Percentiles rank a stretch among this genome's conserved stretches.
Conservation (phyloP, 2,797 vertebrate species). For the Sardinella longiceps region DNA sequence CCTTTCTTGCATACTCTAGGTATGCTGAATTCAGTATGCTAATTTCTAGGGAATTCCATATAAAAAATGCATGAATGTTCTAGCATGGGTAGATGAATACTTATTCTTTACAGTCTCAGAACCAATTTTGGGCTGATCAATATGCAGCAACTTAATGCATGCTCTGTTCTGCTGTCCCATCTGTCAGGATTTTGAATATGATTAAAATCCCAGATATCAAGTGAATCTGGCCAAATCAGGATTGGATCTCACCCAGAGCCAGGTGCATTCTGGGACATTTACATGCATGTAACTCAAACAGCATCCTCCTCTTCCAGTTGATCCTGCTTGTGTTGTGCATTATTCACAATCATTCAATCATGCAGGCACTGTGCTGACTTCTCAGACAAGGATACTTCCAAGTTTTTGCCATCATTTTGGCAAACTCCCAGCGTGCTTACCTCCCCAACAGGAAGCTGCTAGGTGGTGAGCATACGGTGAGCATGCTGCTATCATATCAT, state of each 20-base stretch:
- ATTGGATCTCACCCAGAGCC: neutral
- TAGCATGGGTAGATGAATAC: neutral
- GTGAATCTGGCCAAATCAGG: neutral
- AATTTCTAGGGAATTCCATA: no score
- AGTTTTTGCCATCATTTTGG: neutral
- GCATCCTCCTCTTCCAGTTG: neutral
- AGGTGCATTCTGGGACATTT: slow-evolving; percentile 3
- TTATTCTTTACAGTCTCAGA: neutral
- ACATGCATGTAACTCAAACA: neutral
- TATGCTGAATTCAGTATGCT: no score
- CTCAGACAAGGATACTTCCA: neutral
- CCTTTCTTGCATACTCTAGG: no score
- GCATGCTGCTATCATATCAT: slow-evolving; percentile 6
- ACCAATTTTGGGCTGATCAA: neutral
- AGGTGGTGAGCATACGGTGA: neutral
- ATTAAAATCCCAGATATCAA: neutral
- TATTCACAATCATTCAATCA: neutral
- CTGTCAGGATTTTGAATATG: neutral
- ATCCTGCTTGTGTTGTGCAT: neutral
- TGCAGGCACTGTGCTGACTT: neutral
- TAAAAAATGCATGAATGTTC: no score
- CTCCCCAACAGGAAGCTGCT: neutral
- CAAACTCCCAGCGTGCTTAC: neutral
- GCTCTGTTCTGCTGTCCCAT: neutral
- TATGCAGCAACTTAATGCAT: neutral